Evolutionary conservation across 2,797 vertebrate species (phyloP).

Genomic region (Salmo trutta): DNA sequence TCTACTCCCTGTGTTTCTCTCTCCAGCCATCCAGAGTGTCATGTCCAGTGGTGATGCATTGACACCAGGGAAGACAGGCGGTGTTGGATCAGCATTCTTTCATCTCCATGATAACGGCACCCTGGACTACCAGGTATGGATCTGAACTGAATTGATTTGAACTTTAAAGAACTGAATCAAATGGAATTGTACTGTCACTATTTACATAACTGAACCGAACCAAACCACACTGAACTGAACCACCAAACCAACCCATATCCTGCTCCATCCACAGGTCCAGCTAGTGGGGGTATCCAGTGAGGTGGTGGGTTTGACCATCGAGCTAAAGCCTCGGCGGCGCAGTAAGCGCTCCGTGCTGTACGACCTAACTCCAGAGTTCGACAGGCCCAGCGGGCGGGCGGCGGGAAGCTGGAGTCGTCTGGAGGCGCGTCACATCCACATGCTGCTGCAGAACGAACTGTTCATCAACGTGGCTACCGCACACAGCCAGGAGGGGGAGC

Average conservation of each 20-base stretch:
- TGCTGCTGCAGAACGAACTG: slow-evolving; percentile 96
- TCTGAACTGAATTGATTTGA: neutral
- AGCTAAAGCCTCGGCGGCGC: slow-evolving; percentile 89
- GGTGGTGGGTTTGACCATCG: slow-evolving; percentile 85
- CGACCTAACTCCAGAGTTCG: slow-evolving; percentile 78
- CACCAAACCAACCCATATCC: neutral
- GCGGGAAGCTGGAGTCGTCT: slow-evolving; percentile 80
- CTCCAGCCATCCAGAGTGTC: slow-evolving; percentile 89
- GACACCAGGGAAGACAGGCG: slow-evolving; percentile 86
- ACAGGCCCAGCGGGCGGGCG: slow-evolving; percentile 47
- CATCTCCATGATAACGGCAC: slow-evolving; percentile 89
- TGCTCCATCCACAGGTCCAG: slow-evolving; percentile 76
- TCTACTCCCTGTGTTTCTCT: slow-evolving; percentile 13
- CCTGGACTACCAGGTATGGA: slow-evolving; percentile 87
- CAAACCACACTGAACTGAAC: neutral
- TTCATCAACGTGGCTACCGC: slow-evolving; percentile 92
- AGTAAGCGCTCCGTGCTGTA: slow-evolving; percentile 87
- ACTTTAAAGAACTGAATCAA: neutral
- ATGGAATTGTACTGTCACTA: neutral
- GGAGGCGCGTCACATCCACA: slow-evolving; percentile 89
- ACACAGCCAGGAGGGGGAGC: slow-evolving; percentile 87
- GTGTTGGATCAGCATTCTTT: slow-evolving; percentile 88
- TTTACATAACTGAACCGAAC: neutral
- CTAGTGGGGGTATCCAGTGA: slow-evolving; percentile 84
- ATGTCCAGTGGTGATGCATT: slow-evolving; percentile 89